Evolutionary conservation across 2,797 vertebrate genomes (phyloP), one percentile per base, ranked within the genome.

Genomic region (Leontocebus nigricollis): DNA sequence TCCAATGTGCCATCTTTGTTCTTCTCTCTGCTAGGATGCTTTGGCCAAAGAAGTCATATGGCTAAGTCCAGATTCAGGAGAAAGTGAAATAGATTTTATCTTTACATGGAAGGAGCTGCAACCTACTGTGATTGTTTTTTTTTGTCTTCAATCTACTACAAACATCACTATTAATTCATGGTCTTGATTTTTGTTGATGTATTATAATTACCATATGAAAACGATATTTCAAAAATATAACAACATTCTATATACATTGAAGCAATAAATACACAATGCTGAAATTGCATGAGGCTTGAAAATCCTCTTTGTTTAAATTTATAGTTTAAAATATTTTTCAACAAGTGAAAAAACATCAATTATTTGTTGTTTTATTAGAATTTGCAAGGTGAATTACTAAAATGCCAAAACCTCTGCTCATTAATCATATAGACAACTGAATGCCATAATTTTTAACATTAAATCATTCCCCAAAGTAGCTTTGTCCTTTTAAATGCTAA

Each of bases 401-500:
- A 97, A 83, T 93, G 76, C 52, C 2, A 75, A 94, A 97, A 86
- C 48, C 3, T 85, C 48, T 80, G 26, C 80, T 36, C 36, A 81
- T 97, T 97, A 96, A 97, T 93, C 89, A 64, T 92, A 96, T 55
- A 48, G 61, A 79, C 64, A 93, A 83, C n/a, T 88, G 55, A 96
- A 75, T 24, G 81, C 41, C 70, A 81, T 75, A 97, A 33, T 22
- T 93, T 82, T 59, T 79, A 92, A 96, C 4, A 75, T 57, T 36
- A 96, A 92, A 93, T 97, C 90, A 87, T 9, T 96, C 75, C n/a
- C 77, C 27, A 87, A 97, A 97, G 86, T 59, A 73, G 48, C 4
- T 93, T 72, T 90, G 44, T 48, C 85, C 50, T 52, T 97, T 93
- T 90, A 97, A 95, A 95, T 94, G 94, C 97, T 98, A 93, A 97